These are phyloP conservation scores for Nudaria mundana DNA, from an alignment of 2,888 invertebrate species.

Conservation along the genomic window DNA sequence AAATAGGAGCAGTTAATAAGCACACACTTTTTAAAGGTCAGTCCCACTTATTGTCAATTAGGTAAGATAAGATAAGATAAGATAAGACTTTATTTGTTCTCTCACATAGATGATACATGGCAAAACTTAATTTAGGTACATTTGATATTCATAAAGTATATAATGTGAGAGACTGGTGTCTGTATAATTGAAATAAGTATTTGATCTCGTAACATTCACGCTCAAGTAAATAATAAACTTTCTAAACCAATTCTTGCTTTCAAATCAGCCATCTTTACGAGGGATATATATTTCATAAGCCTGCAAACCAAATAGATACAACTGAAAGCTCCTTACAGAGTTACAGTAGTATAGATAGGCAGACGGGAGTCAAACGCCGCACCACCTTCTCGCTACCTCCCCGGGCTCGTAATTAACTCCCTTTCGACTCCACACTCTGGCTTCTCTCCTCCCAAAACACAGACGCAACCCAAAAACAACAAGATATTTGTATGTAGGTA, in stretches of 20 bases:
- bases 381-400: conserved; percentile 17
- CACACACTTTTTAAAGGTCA: too few relatives aligned
- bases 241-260: background rate
- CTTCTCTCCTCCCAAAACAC: conserved; percentile 43
- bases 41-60: too few relatives aligned
- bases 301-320: conserved; percentile 12
- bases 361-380: conserved; percentile 38
- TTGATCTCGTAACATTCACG: too few relatives aligned
- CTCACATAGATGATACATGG: too few relatives aligned
- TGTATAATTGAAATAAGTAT: too few relatives aligned
- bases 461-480: conserved; percentile 56
- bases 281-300: conserved; percentile 8
- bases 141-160: too few relatives aligned
- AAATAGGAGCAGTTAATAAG: too few relatives aligned
- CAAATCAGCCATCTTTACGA: background rate
- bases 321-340: conserved; percentile 16
- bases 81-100: too few relatives aligned
- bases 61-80: too few relatives aligned
- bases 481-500: conserved; percentile 43
- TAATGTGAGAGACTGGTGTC: too few relatives aligned
- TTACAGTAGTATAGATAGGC: conserved; percentile 26
- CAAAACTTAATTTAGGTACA: too few relatives aligned
- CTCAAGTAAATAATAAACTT: too few relatives aligned
- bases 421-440: conserved; percentile 30
- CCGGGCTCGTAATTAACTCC: conserved; percentile 43